Evolutionary conservation across 2,797 vertebrate species (phyloP), one percentile per base, ranked within the genome.

Genomic region (Enteromius argenteus): DNA sequence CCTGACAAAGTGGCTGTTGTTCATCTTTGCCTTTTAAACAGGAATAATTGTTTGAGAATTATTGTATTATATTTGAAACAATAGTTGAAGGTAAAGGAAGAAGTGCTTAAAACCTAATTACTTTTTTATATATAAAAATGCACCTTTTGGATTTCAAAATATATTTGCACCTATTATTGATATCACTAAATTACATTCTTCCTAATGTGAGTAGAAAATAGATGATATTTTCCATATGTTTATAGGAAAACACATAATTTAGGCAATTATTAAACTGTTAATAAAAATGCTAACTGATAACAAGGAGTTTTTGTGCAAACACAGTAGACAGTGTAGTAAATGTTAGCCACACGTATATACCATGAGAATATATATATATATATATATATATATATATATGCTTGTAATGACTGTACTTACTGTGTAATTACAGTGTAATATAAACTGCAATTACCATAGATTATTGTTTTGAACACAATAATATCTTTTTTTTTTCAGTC

Each of bases 21-120:
- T 66, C 42, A 84, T 27, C 71, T 21, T 49, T 69, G 46, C n/a
- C 32, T 53, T 44, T 79, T 66, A 73, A 80, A 72, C 27, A 44
- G 15, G 7, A 58, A 56, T 60, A 42, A 58, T 46, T 17, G n/a
- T 64, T 11, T 0, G 1, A 10, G 32, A 72, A 27, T 56, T 66
- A 39, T 37, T n/a, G n/a, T 44, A 66, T 75, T 66, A 42, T 73
- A 46, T 67, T 78, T 51, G 32, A 49, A 23, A 46, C 30, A 32
- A 51, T 51, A 67, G n/a, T n/a, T 66, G 42, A 60, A 66, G 46
- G 5, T 46, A 17, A 46, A 78, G 19, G 21, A 30, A 30, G 1
- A 46, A 7, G 42, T 56, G 30, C 30, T 53, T 37, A 74, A 39
- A n/a, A 75, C n/a, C 13, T 76, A 76, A 39, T 66, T 2, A 44